Base-by-base conservation (phyloP, 2,797 vertebrate species). In the Chrysocyon brachyurus region DNA sequence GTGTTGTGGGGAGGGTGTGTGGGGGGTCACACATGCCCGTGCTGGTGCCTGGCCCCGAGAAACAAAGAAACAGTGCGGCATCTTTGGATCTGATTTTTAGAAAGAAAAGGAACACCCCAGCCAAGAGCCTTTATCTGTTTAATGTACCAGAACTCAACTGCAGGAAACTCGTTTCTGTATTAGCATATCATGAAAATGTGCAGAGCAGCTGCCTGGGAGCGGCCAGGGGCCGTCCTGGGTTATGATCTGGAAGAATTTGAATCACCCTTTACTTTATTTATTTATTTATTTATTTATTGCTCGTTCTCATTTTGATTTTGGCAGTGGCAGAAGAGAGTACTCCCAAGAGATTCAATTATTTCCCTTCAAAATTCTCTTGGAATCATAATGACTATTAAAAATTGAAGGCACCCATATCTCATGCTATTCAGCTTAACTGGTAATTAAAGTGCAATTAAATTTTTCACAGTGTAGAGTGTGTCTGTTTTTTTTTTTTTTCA, bases 401-500 rank as follows among this genome's bases (percentile, higher is more conserved):
- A 98, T 97, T 88, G 95, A 98, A 99, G 97, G 94, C 97, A 95
- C 96, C 75, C 90, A 94, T 98, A 98, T 98, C 98, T 98, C 97
- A 97, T 96, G 96, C 90, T 98, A 91, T 97, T 98, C 98, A 97
- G 94, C 96, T 96, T 98, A 97, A 98, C 94, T 98, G 96, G 95
- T 98, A 98, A 98, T 98, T 98, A 98, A 98, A 98, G 97, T 96
- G 94, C 96, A 97, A 98, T 98, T 98, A 98, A 97, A 98, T 98
- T 98, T 98, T 98, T 98, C 97, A 97, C 49, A 49, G 96, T 98
- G 92, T 96, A 97, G 97, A 97, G 98, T 98, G 96, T 96, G 94
- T 97, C 97, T 98, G 19, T 93, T 96, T 95, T 46, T 46, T 46
- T 40, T 91, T 94, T 96, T 95, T 90, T 97, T n/a, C 96, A 97